Percentiles rank a stretch among this genome's conserved stretches.
Conservation (phyloP, 2,888 invertebrate species). For the Vanessa cardui region DNA sequence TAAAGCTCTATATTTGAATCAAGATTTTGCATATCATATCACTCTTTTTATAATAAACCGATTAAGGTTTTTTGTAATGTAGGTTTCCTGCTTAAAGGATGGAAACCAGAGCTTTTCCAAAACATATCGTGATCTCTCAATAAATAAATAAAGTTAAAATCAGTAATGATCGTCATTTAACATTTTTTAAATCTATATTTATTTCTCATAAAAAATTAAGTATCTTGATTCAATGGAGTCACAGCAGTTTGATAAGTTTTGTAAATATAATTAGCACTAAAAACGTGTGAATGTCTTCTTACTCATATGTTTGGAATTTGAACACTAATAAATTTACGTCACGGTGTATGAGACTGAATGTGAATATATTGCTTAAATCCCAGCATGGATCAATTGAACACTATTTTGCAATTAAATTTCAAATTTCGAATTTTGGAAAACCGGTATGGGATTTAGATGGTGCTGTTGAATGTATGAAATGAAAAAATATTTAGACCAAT, state of each 20-base stretch:
- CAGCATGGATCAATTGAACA: background rate
- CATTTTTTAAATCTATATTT: too few relatives aligned
- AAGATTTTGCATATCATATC: slow-evolving; percentile 12
- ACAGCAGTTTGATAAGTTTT: slow-evolving; percentile 2
- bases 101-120: too few relatives aligned
- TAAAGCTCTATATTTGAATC: slow-evolving; percentile 21
- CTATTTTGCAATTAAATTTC: background rate
- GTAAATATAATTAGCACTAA: slow-evolving; percentile 28
- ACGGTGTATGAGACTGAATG: slow-evolving; percentile 4
- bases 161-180: background rate
- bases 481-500: background rate
- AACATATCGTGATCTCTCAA: too few relatives aligned
- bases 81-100: too few relatives aligned
- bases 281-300: slow-evolving; percentile 14
- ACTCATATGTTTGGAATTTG: slow-evolving; percentile 12
- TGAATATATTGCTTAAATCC: slow-evolving; percentile 4
- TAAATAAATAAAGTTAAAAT: too few relatives aligned
- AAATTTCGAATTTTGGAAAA: too few relatives aligned
- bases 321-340: slow-evolving; percentile 16
- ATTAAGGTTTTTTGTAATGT: too few relatives aligned
- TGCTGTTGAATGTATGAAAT: background rate
- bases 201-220: background rate
- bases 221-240: slow-evolving; percentile 19
- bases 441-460: background rate
- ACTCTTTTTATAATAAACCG: too few relatives aligned